Evolutionary conservation across 1,140 invertebrate species (phyloP).

Genomic region (Arctopsyche grandis): DNA sequence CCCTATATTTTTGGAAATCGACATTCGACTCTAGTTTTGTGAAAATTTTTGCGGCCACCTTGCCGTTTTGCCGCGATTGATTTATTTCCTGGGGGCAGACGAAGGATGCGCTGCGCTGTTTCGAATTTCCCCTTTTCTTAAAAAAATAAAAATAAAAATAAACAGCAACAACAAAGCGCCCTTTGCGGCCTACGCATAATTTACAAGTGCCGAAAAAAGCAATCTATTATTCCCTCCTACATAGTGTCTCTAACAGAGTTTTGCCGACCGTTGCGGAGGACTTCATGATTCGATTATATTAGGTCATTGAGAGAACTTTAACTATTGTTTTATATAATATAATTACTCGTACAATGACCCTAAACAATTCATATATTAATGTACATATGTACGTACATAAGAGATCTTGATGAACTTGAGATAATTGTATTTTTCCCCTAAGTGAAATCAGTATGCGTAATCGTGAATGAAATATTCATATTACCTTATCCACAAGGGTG

Average conservation of each 20-base stretch:
- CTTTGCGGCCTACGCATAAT: neutral
- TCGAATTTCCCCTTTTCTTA: neutral
- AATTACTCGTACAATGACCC: no score
- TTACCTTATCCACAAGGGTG: no score
- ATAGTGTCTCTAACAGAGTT: conserved; percentile 16
- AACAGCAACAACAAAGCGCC: neutral
- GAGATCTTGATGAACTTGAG: no score
- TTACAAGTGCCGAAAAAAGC: conserved; percentile 29
- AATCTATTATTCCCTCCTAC: conserved; percentile 19
- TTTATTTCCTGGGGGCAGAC: conserved; percentile 36
- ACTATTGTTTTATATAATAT: no score
- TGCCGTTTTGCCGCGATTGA: conserved; percentile 27
- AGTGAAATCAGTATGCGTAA: no score
- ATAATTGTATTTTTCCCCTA: no score
- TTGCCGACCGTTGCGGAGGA: neutral
- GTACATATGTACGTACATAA: no score
- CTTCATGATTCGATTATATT: no score
- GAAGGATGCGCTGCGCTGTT: conserved; percentile 29
- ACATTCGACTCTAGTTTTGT: conserved; percentile 1
- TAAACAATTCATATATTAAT: no score
- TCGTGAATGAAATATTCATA: no score
- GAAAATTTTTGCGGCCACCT: conserved; percentile 22
- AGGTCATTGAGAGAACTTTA: no score
- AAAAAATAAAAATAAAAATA: conserved; percentile 19
- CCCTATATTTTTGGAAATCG: neutral